These are phyloP conservation scores for Homarus gammarus DNA, from an alignment of 2,888 invertebrate species.

Conservation along the genomic window DNA sequence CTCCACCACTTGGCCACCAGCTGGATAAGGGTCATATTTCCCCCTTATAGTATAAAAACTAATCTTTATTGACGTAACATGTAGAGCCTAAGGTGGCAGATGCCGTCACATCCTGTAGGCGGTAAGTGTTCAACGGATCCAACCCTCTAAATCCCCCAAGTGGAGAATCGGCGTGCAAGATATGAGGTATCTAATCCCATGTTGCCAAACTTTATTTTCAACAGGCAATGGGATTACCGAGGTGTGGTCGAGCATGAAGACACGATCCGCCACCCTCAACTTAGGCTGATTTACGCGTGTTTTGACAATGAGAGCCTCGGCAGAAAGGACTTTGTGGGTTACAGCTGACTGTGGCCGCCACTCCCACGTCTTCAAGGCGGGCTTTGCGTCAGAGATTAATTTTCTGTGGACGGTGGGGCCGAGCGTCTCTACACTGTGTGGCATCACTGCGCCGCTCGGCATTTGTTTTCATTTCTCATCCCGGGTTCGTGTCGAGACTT, in stretches of 20 bases:
- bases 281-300: constrained; percentile 30
- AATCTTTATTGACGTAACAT: constrained; percentile 19
- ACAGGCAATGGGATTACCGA: constrained; percentile 33
- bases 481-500: too few relatives aligned
- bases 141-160: constrained; percentile 32
- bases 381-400: constrained; percentile 27
- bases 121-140: not conserved
- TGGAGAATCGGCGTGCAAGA: constrained; percentile 31
- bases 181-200: constrained; percentile 34
- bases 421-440: too few relatives aligned
- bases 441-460: too few relatives aligned
- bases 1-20: too few relatives aligned
- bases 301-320: constrained; percentile 18
- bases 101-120: constrained; percentile 1
- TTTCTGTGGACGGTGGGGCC: not conserved
- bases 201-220: constrained; percentile 36
- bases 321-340: constrained; percentile 8
- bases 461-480: too few relatives aligned
- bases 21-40: not conserved
- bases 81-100: not conserved
- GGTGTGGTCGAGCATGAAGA: not conserved
- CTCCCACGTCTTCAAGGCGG: constrained; percentile 7
- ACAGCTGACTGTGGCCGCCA: constrained; percentile 8
- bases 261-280: not conserved
- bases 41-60: not conserved